Conservation (phyloP, 2,888 invertebrate genomes). For the Drosophila emarginata region DNA sequence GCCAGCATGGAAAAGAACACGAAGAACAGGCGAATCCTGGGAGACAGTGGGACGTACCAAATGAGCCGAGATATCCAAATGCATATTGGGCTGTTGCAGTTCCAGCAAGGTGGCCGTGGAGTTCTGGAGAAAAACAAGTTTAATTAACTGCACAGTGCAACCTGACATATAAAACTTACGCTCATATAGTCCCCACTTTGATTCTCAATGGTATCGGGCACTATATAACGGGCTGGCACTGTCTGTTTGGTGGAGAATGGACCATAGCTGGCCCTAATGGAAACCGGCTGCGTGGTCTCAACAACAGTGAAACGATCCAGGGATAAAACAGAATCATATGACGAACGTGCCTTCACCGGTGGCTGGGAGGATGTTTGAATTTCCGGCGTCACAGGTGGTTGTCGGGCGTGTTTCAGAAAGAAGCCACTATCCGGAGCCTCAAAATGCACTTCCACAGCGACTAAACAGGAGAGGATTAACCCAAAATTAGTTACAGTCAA, state of each 20-base stretch:
- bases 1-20: constrained; percentile 96
- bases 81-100: constrained; percentile 87
- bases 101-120: constrained; percentile 85
- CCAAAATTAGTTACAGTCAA: not conserved
- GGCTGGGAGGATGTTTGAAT: constrained; percentile 75
- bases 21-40: constrained; percentile 94
- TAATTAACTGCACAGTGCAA: not conserved
- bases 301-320: constrained; percentile 95
- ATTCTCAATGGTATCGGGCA: constrained; percentile 91
- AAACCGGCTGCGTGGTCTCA: constrained; percentile 94
- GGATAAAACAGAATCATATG: constrained; percentile 88
- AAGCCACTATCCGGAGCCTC: constrained; percentile 96
- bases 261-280: constrained; percentile 95
- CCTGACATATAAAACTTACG: constrained; percentile 59
- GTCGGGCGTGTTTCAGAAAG: constrained; percentile 92
- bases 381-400: constrained; percentile 84
- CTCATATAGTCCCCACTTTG: constrained; percentile 79
- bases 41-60: constrained; percentile 93
- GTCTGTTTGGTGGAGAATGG: constrained; percentile 98
- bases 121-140: constrained; percentile 79
- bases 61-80: constrained; percentile 96
- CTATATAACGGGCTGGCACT: constrained; percentile 93
- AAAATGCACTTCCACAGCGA: constrained; percentile 93
- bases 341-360: constrained; percentile 55
- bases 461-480: constrained; percentile 83